Evolutionary conservation across 2,888 invertebrate species (phyloP), one percentile per base, ranked within the genome.

Genomic region (Therioaphis trifolii): DNA sequence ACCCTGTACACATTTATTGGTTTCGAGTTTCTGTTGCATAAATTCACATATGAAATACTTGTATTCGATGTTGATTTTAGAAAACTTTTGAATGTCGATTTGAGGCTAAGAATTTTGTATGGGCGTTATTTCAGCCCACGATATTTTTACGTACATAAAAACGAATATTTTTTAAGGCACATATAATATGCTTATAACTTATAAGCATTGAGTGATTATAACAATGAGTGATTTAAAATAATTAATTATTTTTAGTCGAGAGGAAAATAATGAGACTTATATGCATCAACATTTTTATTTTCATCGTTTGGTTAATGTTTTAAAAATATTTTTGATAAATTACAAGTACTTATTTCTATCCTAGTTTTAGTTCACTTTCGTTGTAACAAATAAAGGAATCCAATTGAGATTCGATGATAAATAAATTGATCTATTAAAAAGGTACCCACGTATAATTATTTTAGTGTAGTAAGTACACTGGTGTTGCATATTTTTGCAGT

Each of bases 171-270:
- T n/a, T 58, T 55, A 55, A 21, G 21, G 58, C 58, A 58, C 58
- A 24, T 46, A 46, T 2, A 12, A 46, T 46, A 46, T 46, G 2
- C 4, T 11, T 46, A 46, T 46, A 35, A 35, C 7, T 7, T 46
- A 46, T 46, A 46, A 2, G 15, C 12, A 9, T n/a, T n/a, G n/a
- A n/a, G n/a, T n/a, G 4, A 35, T 35, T 7, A 46, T 12, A 46
- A 58, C 58, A 58, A 58, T 58, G 68, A 40, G 35, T 35, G 77
- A 35, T 77, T 77, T 66, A 35, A 66, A 77, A 77, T 35, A 77
- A 77, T 77, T 77, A 77, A 77, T 77, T 76, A 49, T 63, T 52
- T 46, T 77, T 24, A 46, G 49, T n/a, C 61, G 15, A 29, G 4
- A 49, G 35, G 9, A 76, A 63, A 27, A 29, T 21, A 58, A 58